phyloP scores from a whole-genome alignment of 1,140 invertebrate genomes.

The Ericerus pela region DNA sequence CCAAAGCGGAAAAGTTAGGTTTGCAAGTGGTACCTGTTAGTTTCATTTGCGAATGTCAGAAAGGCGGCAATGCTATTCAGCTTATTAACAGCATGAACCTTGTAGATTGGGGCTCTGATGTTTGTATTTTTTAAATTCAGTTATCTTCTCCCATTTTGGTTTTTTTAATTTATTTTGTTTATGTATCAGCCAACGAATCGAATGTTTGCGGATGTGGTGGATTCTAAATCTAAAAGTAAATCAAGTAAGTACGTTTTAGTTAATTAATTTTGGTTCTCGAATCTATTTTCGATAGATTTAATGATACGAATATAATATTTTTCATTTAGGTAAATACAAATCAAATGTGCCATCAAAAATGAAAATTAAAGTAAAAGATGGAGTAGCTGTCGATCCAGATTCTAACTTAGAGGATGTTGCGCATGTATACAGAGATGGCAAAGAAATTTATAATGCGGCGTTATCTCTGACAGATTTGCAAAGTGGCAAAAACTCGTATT shows the following conservation, averaged over 20 bases:
- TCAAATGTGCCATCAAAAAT: constrained; percentile 35
- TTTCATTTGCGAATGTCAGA: constrained; percentile 47
- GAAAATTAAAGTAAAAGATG: constrained; percentile 71
- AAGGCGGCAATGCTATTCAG: constrained; percentile 29
- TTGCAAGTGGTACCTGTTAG: constrained; percentile 65
- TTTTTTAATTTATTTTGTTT: neutral
- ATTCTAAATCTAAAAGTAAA: neutral
- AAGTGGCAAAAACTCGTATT: constrained; percentile 79
- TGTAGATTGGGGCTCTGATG: constrained; percentile 36
- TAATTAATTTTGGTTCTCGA: constrained; percentile 6
- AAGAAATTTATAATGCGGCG: constrained; percentile 57
- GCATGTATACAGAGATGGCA: constrained; percentile 54
- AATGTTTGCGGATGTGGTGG: neutral
- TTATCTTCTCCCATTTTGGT: neutral
- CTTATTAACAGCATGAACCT: constrained; percentile 34
- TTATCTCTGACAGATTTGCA: constrained; percentile 75
- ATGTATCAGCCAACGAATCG: neutral
- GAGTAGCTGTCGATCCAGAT: constrained; percentile 77
- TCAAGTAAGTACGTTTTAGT: constrained; percentile 17
- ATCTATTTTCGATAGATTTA: neutral
- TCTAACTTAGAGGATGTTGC: constrained; percentile 61
- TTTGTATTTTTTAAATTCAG: constrained; percentile 24
- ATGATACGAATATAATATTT: neutral
- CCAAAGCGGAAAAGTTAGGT: constrained; percentile 45
- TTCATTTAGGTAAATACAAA: neutral